These are phyloP conservation scores for Pseudopodoces humilis DNA, from an alignment of 2,113 vertebrate genomes.

Conservation along the genomic window DNA sequence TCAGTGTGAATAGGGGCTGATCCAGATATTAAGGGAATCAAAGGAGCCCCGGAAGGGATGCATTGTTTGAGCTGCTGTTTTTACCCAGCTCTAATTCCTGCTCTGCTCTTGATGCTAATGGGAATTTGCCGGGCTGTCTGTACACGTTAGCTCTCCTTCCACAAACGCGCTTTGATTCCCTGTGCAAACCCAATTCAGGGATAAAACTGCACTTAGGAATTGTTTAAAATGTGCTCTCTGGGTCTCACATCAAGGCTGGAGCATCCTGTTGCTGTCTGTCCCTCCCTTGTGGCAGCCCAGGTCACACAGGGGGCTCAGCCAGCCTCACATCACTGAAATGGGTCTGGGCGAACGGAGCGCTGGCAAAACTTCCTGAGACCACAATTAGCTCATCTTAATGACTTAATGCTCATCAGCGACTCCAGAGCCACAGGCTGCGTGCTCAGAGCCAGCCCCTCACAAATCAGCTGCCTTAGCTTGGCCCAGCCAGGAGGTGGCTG, in stretches of 20 bases:
- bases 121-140: conserved; percentile 11
- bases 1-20: background rate
- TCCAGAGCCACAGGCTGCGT: background rate
- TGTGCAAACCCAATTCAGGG: background rate
- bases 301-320: background rate
- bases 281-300: background rate
- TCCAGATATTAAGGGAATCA: background rate
- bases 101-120: conserved; percentile 3
- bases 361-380: background rate
- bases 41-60: background rate
- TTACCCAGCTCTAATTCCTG: background rate
- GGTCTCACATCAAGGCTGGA: background rate
- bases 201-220: background rate
- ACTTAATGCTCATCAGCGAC: background rate
- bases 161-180: background rate
- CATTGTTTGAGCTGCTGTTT: background rate
- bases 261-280: background rate
- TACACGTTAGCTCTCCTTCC: background rate
- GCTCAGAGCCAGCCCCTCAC: background rate
- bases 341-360: background rate
- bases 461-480: background rate
- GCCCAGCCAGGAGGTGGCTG: background rate
- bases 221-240: background rate
- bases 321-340: background rate
- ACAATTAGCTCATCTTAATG: conserved; percentile 17